Percentiles rank a stretch among this genome's conserved stretches.
phyloP scores from a whole-genome alignment of 2,888 invertebrate species.

The Caenorhabditis parvicauda region DNA sequence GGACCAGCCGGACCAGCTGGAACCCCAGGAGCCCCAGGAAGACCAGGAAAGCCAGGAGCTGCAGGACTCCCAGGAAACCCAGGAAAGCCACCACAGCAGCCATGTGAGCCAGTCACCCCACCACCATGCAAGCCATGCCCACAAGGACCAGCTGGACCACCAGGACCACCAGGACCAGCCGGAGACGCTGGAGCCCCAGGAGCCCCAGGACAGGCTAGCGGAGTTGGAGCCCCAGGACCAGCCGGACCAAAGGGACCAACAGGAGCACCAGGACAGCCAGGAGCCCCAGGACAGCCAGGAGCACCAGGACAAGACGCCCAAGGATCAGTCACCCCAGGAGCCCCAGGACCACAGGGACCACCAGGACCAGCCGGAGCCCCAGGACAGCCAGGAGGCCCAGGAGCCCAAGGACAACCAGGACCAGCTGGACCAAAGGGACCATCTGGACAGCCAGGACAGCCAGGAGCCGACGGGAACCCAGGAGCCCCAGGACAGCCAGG shows the following conservation, averaged over 20 bases:
- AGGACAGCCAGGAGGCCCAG: constrained; percentile 29
- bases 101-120: constrained; percentile 38
- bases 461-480: constrained; percentile 32
- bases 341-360: constrained; percentile 33
- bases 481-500: constrained; percentile 42
- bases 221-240: constrained; percentile 31
- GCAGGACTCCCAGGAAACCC: constrained; percentile 44
- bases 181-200: constrained; percentile 44
- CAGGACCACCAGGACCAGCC: constrained; percentile 41
- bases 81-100: constrained; percentile 28
- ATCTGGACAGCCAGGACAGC: constrained; percentile 33
- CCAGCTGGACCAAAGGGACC: constrained; percentile 37
- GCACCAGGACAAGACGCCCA: constrained; percentile 38
- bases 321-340: constrained; percentile 34
- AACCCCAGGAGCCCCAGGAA: constrained; percentile 40
- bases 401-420: constrained; percentile 28
- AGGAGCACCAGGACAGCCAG: constrained; percentile 33
- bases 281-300: constrained; percentile 41
- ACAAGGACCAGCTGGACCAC: constrained; percentile 43
- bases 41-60: constrained; percentile 36
- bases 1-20: constrained; percentile 40
- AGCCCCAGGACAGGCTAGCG: constrained; percentile 35
- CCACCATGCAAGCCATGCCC: constrained; percentile 44
- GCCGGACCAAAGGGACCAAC: constrained; percentile 32
- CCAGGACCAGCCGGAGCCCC: constrained; percentile 38